These are phyloP conservation scores for Recurvirostra avosetta DNA, from an alignment of 2,113 vertebrate species.

Conservation along the genomic window DNA sequence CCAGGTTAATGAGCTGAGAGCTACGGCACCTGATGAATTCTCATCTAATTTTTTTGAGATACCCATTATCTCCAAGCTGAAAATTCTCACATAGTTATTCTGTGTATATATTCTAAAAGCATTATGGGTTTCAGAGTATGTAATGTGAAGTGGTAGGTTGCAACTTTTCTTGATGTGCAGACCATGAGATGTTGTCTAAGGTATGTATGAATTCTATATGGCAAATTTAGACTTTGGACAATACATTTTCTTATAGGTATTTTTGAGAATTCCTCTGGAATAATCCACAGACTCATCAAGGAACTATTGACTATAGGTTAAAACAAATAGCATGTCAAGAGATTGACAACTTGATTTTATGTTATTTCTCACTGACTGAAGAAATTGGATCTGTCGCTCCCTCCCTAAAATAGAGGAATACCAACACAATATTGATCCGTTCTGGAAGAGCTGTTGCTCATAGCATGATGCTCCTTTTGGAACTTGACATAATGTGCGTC, in stretches of 20 bases:
- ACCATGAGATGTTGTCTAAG: neutral
- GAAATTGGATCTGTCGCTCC: neutral
- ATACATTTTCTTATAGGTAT: neutral
- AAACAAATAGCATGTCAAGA: neutral
- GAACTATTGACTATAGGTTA: neutral
- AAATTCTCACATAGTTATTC: neutral
- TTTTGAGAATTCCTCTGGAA: neutral
- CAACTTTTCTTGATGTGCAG: neutral
- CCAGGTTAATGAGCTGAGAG: neutral
- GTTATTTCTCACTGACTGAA: neutral
- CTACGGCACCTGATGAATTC: neutral
- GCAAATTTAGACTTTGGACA: neutral
- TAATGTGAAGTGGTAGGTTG: neutral
- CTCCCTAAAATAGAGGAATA: neutral
- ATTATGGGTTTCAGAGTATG: neutral
- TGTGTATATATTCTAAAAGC: neutral
- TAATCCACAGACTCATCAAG: neutral
- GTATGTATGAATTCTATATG: neutral
- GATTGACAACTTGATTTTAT: neutral
- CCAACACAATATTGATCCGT: neutral
- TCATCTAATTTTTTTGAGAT: neutral
- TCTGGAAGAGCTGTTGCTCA: neutral
- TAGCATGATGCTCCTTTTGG: neutral
- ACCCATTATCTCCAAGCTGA: neutral
- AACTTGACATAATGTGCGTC: neutral